Evolutionary conservation across 1,140 invertebrate species (phyloP).

Genomic region (Pristionchus pacificus): DNA sequence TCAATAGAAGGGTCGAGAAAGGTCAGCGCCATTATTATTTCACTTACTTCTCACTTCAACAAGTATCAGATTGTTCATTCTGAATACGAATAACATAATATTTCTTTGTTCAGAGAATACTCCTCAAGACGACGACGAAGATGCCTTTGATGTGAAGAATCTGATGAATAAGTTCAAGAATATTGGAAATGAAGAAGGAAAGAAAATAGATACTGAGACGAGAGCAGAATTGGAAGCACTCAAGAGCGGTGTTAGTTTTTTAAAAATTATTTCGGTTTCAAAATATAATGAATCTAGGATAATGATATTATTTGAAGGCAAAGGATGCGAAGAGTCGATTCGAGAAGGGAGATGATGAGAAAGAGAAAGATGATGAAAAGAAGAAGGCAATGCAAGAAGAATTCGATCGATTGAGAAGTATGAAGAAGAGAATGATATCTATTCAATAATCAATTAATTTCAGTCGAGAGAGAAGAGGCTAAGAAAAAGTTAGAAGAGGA

Average conservation of each 20-base stretch:
- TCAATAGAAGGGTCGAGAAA: slow-evolving; percentile 33
- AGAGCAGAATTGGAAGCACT: slow-evolving; percentile 38
- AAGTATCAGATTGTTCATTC: too few relatives aligned
- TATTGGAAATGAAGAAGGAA: slow-evolving; percentile 41
- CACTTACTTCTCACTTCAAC: too few relatives aligned
- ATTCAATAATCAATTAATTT: slow-evolving; percentile 4
- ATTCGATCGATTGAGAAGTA: slow-evolving; percentile 54
- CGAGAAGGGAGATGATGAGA: slow-evolving; percentile 34
- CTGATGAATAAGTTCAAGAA: slow-evolving; percentile 59
- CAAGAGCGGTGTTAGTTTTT: slow-evolving; percentile 42
- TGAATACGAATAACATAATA: too few relatives aligned
- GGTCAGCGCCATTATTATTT: too few relatives aligned
- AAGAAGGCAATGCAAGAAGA: slow-evolving; percentile 50
- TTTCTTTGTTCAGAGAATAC: slow-evolving; percentile 35
- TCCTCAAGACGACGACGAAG: slow-evolving; percentile 40
- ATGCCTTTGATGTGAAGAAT: slow-evolving; percentile 56
- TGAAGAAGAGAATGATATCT: slow-evolving; percentile 11
- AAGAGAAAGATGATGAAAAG: slow-evolving; percentile 42
- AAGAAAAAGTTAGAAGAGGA: slow-evolving; percentile 33
- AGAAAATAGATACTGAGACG: background rate
- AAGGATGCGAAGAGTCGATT: slow-evolving; percentile 39
- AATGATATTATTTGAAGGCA: too few relatives aligned
- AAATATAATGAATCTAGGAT: too few relatives aligned
- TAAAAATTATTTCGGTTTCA: slow-evolving; percentile 14
- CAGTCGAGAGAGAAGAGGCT: slow-evolving; percentile 52